Conservation (phyloP, 2,888 invertebrate species). For the Phorcus lineatus region DNA sequence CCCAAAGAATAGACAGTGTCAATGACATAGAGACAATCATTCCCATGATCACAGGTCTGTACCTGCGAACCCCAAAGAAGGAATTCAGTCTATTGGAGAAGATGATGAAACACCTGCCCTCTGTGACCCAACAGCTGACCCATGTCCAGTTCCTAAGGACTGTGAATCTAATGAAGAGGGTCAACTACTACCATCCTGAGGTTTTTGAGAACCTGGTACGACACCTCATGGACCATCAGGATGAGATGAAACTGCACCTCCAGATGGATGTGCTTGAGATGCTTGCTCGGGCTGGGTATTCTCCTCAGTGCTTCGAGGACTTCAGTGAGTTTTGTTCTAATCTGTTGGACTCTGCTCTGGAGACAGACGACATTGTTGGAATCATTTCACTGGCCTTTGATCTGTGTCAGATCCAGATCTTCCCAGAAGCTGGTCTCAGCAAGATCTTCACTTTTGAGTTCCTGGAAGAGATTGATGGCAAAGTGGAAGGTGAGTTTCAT, state of each 20-base stretch:
- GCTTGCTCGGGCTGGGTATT: slow-evolving; percentile 34
- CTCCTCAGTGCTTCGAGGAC: slow-evolving; percentile 37
- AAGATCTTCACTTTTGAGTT: slow-evolving; percentile 47
- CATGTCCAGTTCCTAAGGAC: background rate
- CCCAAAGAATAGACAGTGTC: slow-evolving; percentile 20
- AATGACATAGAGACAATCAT: slow-evolving; percentile 9
- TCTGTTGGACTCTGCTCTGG: slow-evolving; percentile 7
- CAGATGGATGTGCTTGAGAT: background rate
- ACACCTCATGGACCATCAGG: slow-evolving; percentile 23
- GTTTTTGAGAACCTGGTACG: slow-evolving; percentile 40
- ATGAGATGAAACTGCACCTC: slow-evolving; percentile 4
- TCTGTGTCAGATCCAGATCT: slow-evolving; percentile 45
- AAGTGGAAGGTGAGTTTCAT: slow-evolving; percentile 41
- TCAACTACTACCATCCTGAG: slow-evolving; percentile 37
- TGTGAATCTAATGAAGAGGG: background rate
- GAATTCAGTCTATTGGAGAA: slow-evolving; percentile 16
- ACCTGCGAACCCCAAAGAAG: slow-evolving; percentile 2
- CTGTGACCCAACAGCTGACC: slow-evolving; percentile 16
- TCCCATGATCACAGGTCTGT: slow-evolving; percentile 25
- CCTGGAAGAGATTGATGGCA: slow-evolving; percentile 44
- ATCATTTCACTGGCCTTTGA: slow-evolving; percentile 33
- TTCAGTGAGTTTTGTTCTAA: slow-evolving; percentile 33
- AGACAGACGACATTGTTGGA: background rate
- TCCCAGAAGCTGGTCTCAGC: slow-evolving; percentile 40
- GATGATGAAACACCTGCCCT: slow-evolving; percentile 18